A percentile compares a stretch with the other conserved stretches of the same genome.
Conservation (phyloP, 1,140 invertebrate genomes). For the Bombus huntii region DNA sequence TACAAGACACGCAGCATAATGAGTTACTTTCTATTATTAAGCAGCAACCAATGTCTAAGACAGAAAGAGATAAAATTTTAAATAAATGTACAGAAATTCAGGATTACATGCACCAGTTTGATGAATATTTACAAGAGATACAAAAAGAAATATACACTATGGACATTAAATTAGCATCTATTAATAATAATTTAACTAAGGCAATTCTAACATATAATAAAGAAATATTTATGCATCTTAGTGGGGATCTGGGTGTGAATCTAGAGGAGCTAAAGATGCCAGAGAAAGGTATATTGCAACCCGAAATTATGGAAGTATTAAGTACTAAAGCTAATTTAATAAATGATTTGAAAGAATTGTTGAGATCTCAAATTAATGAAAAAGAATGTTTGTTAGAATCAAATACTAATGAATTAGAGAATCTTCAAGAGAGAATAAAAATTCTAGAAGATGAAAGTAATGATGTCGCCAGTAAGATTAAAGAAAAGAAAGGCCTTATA, state of each 20-base stretch:
- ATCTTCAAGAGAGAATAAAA: constrained; percentile 60
- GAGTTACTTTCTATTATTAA: constrained; percentile 64
- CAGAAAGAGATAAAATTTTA: constrained; percentile 66
- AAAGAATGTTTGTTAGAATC: constrained; percentile 48
- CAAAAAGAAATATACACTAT: constrained; percentile 71
- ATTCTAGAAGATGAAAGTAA: constrained; percentile 58
- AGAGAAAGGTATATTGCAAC: constrained; percentile 63
- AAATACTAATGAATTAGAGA: constrained; percentile 60
- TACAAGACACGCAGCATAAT: constrained; percentile 40
- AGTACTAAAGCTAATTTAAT: constrained; percentile 62
- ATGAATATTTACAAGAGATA: constrained; percentile 73
- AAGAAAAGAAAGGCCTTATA: constrained; percentile 54
- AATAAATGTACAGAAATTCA: constrained; percentile 66
- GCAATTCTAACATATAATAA: constrained; percentile 71
- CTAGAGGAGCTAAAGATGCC: constrained; percentile 71
- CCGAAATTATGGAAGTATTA: constrained; percentile 63
- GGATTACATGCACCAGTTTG: constrained; percentile 66
- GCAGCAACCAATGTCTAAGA: constrained; percentile 71
- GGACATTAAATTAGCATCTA: constrained; percentile 70
- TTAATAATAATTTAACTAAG: constrained; percentile 69
- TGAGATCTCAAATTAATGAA: constrained; percentile 54
- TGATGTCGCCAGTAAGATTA: constrained; percentile 43
- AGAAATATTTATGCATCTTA: constrained; percentile 69
- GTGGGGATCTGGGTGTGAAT: constrained; percentile 46
- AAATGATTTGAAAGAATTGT: constrained; percentile 59